A percentile compares a stretch with the other conserved stretches of the same genome.
Conservation (phyloP, 1,140 invertebrate genomes). For the Leptopilina clavipes region DNA sequence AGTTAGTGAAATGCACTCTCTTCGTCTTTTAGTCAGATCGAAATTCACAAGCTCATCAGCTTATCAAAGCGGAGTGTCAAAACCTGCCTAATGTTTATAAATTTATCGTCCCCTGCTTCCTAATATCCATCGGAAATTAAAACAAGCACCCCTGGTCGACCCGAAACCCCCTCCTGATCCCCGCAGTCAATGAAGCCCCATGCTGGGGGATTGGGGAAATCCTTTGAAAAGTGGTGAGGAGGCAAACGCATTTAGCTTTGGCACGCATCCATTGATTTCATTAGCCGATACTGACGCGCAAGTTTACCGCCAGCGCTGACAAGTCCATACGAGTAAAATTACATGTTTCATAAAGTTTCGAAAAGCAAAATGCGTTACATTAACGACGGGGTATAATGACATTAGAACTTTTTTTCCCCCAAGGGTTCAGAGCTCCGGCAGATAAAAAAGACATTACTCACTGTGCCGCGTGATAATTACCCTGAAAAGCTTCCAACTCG, state of each 20-base stretch:
- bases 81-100: slow-evolving; percentile 26
- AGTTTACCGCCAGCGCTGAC: slow-evolving; percentile 53
- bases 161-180: slow-evolving; percentile 23
- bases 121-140: slow-evolving; percentile 48
- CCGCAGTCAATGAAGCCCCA: slow-evolving; percentile 42
- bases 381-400: slow-evolving; percentile 56
- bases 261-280: slow-evolving; percentile 63
- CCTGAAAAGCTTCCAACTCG: slow-evolving; percentile 45
- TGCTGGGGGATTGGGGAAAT: slow-evolving; percentile 47
- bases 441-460: slow-evolving; percentile 62
- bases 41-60: slow-evolving; percentile 26
- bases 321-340: slow-evolving; percentile 58
- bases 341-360: slow-evolving; percentile 53
- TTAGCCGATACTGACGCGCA: slow-evolving; percentile 58
- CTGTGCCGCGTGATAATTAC: slow-evolving; percentile 57
- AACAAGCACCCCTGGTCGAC: slow-evolving; percentile 43
- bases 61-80: slow-evolving; percentile 17
- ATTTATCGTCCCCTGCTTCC: slow-evolving; percentile 13
- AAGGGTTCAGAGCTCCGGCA: slow-evolving; percentile 44
- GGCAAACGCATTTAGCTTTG: slow-evolving; percentile 60
- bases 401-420: slow-evolving; percentile 29
- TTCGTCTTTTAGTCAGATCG: background rate
- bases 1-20: background rate
- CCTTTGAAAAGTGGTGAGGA: slow-evolving; percentile 43
- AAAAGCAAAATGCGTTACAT: slow-evolving; percentile 61